Evolutionary conservation across 2,113 vertebrate genomes (phyloP).

Genomic region (Nanorana parkeri): DNA sequence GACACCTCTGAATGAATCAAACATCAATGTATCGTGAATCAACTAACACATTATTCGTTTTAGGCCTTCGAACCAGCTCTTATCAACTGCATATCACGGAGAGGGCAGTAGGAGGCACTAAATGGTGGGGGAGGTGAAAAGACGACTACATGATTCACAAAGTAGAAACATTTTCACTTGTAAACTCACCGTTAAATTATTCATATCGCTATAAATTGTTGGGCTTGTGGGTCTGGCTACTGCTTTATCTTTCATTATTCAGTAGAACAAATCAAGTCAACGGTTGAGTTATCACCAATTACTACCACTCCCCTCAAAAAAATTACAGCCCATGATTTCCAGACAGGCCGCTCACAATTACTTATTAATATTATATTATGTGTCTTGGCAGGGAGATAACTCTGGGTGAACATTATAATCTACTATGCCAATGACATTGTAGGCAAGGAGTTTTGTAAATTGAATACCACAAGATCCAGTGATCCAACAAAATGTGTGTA

Average conservation of each 20-base stretch:
- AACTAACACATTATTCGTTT: too few relatives aligned
- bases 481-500: too few relatives aligned
- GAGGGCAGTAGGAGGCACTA: not conserved
- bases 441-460: not conserved
- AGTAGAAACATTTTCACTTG: constrained; percentile 32
- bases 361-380: constrained; percentile 43
- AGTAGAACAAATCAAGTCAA: constrained; percentile 42
- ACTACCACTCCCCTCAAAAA: constrained; percentile 6
- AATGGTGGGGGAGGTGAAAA: not conserved
- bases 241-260: constrained; percentile 44
- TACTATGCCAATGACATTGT: not conserved
- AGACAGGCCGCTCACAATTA: constrained; percentile 33
- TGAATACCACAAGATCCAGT: too few relatives aligned
- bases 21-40: too few relatives aligned
- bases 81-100: constrained; percentile 1
- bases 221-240: constrained; percentile 21
- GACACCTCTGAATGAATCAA: too few relatives aligned
- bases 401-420: constrained; percentile 4
- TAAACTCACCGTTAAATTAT: constrained; percentile 43
- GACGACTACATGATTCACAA: not conserved
- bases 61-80: too few relatives aligned
- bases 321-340: constrained; percentile 11
- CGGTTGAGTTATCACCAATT: constrained; percentile 47
- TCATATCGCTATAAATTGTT: constrained; percentile 38
- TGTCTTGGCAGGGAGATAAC: constrained; percentile 13